Evolutionary conservation across 2,113 vertebrate genomes (phyloP).

Genomic region (Serilophus lunatus): DNA sequence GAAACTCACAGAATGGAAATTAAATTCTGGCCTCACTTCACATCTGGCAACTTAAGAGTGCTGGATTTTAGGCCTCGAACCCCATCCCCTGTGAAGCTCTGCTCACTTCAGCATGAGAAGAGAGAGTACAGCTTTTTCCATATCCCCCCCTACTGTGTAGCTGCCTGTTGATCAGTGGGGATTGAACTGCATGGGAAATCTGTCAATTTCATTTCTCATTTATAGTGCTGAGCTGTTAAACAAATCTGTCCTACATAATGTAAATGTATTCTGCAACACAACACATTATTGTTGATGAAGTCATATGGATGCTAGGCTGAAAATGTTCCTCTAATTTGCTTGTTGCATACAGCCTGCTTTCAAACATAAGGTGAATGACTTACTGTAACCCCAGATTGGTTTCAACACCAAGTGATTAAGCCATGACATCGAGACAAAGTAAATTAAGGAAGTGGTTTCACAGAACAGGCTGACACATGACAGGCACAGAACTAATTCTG

Average conservation of each 20-base stretch:
- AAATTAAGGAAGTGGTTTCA: conserved; percentile 74
- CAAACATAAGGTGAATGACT: conserved; percentile 62
- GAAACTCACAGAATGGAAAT: background rate
- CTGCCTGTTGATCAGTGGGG: background rate
- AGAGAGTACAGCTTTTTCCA: background rate
- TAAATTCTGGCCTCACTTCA: background rate
- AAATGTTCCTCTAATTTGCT: conserved; percentile 34
- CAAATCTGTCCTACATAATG: conserved; percentile 12
- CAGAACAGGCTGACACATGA: conserved; percentile 60
- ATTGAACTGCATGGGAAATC: background rate
- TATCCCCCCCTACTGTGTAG: background rate
- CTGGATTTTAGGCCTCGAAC: background rate
- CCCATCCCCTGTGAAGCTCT: background rate
- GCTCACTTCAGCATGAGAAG: background rate
- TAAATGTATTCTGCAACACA: conserved; percentile 7
- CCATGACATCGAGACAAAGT: conserved; percentile 47
- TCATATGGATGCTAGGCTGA: conserved; percentile 23
- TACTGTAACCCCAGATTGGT: conserved; percentile 60
- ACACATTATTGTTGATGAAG: conserved; percentile 25
- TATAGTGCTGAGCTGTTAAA: conserved; percentile 21
- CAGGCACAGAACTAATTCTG: conserved; percentile 52
- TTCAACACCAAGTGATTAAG: conserved; percentile 56
- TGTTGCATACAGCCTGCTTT: background rate
- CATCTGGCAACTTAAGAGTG: background rate
- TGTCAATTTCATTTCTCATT: background rate